A percentile compares a stretch with the other conserved stretches of the same genome.
Conservation (phyloP, 2,888 invertebrate genomes). For the Chloroclysta siterata region DNA sequence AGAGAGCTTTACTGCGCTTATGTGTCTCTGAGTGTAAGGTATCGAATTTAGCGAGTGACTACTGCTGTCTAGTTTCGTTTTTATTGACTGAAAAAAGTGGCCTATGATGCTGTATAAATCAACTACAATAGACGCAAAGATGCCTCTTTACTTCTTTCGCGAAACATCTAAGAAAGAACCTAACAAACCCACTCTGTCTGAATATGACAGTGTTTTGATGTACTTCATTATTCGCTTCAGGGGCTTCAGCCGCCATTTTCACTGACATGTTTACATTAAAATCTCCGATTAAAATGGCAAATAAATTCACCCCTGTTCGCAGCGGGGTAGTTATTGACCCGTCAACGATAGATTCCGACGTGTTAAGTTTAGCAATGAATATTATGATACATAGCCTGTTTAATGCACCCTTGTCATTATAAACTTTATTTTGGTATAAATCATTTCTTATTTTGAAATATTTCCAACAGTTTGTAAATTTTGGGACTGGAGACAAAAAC, state of each 20-base stretch:
- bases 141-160: too few species aligned
- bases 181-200: too few species aligned
- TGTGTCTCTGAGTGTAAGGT: too few species aligned
- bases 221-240: conserved; percentile 8
- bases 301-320: conserved; percentile 27
- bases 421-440: conserved; percentile 2
- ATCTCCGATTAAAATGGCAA: conserved; percentile 27
- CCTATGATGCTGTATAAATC: too few species aligned
- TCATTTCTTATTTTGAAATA: too few species aligned
- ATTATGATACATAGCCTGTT: conserved; percentile 44
- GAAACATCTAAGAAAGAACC: background rate
- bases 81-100: too few species aligned
- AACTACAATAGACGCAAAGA: too few species aligned
- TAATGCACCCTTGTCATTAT: conserved; percentile 39
- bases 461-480: too few species aligned
- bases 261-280: conserved; percentile 21
- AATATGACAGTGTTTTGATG: conserved; percentile 3
- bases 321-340: conserved; percentile 43
- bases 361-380: conserved; percentile 45
- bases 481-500: too few species aligned
- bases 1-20: too few species aligned
- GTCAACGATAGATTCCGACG: conserved; percentile 50
- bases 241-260: background rate
- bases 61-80: too few species aligned
- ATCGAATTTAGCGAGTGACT: too few species aligned